Evolutionary conservation across 2,113 vertebrate genomes (phyloP), one percentile per base, ranked within the genome.

Genomic region (Genyomyrus donnyi): DNA sequence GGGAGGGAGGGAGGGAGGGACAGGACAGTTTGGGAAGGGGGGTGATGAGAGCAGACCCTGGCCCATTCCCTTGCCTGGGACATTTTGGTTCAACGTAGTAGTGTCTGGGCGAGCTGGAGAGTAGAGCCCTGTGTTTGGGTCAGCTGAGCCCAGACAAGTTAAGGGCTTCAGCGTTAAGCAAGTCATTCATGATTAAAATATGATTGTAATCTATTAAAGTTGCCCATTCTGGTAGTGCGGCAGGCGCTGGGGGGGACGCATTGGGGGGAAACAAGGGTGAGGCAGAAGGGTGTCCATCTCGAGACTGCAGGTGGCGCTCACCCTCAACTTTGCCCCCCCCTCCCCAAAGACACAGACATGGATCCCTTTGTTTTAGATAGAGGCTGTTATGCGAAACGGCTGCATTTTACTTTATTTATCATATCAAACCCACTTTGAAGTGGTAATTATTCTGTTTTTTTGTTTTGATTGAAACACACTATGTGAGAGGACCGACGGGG

Each of bases 401-500:
- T 87, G 21, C 9, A 31, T 53, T 87, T 87, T 87, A 9, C 66
- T 95, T 94, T 93, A 89, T 92, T 95, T 92, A 93, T 91, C 95
- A 92, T 96, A 95, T 96, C 95, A 96, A 95, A 96, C 94, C 95
- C 90, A 95, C 95, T 96, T 97, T 96, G 96, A 97, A 96, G 96
- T 97, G 96, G 93, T 96, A 96, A 97, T 97, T 96, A 97, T 96
- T 96, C 93, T 93, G 96, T 46, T 96, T 70, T 77, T 80, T 96
- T 96, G 92, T 95, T 96, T 96, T 96, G 95, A 97, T 97, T 96
- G 96, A 97, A 96, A 97, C 48, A 3, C 87, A 48, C 85, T 35
- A 15, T 87, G 50, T 27, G 31, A 13, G 31, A 17, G 35, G 35
- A 53, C 8, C 6, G 13, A 48, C 48, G 6, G 13, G 1, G 85